These are phyloP conservation scores for Xiphophorus birchmanni DNA, from an alignment of 2,797 vertebrate genomes.

Conservation along the genomic window DNA sequence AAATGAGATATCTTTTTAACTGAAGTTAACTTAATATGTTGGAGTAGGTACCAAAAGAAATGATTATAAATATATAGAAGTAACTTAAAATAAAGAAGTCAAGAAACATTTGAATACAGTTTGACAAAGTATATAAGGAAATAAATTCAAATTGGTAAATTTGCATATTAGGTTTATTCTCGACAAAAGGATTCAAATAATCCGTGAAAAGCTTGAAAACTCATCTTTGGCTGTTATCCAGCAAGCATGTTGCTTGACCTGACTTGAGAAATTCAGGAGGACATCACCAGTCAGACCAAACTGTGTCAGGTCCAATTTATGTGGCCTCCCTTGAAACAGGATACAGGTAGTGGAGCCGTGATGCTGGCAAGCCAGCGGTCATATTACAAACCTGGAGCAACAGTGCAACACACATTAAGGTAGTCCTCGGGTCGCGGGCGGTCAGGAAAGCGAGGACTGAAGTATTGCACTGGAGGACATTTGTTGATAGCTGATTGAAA, in stretches of 20 bases:
- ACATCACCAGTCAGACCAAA: conserved; percentile 54
- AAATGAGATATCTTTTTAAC: background rate
- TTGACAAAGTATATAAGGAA: background rate
- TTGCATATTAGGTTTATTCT: background rate
- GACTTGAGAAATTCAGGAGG: conserved; percentile 60
- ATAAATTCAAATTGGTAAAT: background rate
- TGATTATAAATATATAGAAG: background rate
- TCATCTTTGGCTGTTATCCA: background rate
- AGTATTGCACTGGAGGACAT: background rate
- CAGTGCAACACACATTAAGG: conserved; percentile 52
- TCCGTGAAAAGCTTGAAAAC: background rate
- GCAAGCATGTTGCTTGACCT: conserved; percentile 18
- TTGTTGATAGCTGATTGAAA: background rate
- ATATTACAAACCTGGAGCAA: conserved; percentile 71
- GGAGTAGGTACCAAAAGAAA: background rate
- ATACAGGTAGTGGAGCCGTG: conserved; percentile 65
- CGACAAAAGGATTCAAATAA: background rate
- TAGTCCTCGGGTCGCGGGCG: conserved; percentile 65
- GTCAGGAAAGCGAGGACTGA: conserved; percentile 12
- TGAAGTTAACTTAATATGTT: background rate
- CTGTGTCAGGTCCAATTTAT: conserved; percentile 51
- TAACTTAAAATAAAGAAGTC: background rate
- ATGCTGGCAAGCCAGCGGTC: conserved; percentile 67
- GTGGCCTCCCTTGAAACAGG: conserved; percentile 73
- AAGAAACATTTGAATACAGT: background rate